Conservation (phyloP, 2,888 invertebrate genomes). For the Morinoia aosen region DNA sequence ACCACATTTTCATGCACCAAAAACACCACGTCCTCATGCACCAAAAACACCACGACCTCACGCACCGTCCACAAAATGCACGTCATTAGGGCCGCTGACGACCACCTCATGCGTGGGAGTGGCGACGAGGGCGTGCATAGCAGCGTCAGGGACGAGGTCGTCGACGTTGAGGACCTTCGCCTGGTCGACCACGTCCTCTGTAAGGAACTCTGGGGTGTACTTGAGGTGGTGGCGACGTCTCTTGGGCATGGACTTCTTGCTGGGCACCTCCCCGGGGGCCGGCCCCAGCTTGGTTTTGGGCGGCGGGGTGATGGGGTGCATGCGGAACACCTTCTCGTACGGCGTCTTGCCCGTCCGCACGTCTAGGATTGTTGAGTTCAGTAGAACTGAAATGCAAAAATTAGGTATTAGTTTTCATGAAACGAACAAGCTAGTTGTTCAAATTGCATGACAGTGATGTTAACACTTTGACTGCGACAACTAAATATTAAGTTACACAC, state of each 20-base stretch:
- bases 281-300: slow-evolving; percentile 29
- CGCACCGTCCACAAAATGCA: not conserved
- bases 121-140: not conserved
- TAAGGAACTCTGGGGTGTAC: slow-evolving; percentile 27
- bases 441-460: no score
- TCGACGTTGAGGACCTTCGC: slow-evolving; percentile 13
- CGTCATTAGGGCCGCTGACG: not conserved
- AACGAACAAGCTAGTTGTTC: no score
- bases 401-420: no score
- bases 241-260: not conserved
- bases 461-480: no score
- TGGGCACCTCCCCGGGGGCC: not conserved
- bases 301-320: slow-evolving; percentile 40
- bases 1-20: no score
- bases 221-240: slow-evolving; percentile 35
- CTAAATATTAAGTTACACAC: no score
- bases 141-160: not conserved
- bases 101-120: not conserved
- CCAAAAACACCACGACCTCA: not conserved
- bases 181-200: slow-evolving; percentile 11
- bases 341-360: slow-evolving; percentile 46
- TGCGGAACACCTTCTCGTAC: slow-evolving; percentile 53
- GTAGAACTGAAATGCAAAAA: not conserved
- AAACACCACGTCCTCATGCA: not conserved
- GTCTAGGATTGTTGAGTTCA: slow-evolving; percentile 47